Conservation (phyloP, 2,113 vertebrate genomes). For the Phodopus roborovskii region DNA sequence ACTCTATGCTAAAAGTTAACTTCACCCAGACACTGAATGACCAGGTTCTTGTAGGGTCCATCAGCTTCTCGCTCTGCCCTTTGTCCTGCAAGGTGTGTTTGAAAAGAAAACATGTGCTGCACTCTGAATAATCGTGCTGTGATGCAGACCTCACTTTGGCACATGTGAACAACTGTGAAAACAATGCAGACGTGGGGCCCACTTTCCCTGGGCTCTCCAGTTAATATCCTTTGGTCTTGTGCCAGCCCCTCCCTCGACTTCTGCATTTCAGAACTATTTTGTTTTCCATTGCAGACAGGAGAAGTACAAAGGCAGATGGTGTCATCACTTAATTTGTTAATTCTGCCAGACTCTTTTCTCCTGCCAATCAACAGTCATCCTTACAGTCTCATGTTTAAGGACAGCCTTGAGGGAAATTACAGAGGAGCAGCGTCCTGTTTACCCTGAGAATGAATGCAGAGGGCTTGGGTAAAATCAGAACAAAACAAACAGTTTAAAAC, state of each 20-base stretch:
- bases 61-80: background rate
- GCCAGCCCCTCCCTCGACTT: background rate
- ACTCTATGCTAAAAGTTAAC: background rate
- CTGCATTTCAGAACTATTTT: slow-evolving; percentile 67
- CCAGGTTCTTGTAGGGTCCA: fast-evolving
- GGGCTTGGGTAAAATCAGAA: background rate
- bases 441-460: background rate
- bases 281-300: slow-evolving; percentile 65
- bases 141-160: slow-evolving; percentile 26
- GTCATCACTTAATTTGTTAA: slow-evolving; percentile 69
- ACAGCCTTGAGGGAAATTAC: slow-evolving; percentile 56
- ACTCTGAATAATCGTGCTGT: background rate
- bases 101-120: background rate
- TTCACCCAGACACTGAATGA: background rate
- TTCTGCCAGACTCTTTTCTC: slow-evolving; percentile 61
- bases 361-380: background rate
- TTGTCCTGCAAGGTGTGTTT: background rate
- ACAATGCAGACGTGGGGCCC: background rate
- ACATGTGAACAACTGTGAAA: background rate
- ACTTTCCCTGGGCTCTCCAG: background rate
- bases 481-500: background rate
- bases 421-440: background rate
- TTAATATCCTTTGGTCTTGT: background rate
- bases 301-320: slow-evolving; percentile 72
- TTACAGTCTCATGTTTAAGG: slow-evolving; percentile 19